Evolutionary conservation across 2,888 invertebrate species (phyloP), one percentile per base, ranked within the genome.

Genomic region (Beris chalybata): DNA sequence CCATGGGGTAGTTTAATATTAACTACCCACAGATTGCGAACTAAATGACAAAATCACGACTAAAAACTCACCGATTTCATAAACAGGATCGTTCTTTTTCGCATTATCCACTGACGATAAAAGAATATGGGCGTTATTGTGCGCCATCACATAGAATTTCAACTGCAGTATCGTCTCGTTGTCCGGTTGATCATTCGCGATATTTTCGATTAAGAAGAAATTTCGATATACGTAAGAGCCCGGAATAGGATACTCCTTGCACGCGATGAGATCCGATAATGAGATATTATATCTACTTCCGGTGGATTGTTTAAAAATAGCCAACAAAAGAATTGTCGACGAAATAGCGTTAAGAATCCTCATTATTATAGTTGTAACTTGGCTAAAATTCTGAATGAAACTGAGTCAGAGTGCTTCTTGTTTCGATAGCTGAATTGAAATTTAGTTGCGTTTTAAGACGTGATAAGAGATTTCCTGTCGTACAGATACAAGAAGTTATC

Each of bases 121-220:
- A 29, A 89, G 76, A 53, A 90, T 87, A 72, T 90, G 90, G 0
- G 89, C 90, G 75, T 90, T 88, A 75, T 86, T 88, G 0, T 82
- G 76, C 0, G 87, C 87, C 70, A 88, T 79, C 31, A 90, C 87
- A 0, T 87, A 86, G 63, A 90, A 83, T 73, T 89, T 88, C 78
- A 90, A 85, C 73, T 88, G 87, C 12, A 79, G 59, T 22, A 22
- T 22, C 0, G 74, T 71, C 68, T 79, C 77, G 22, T 73, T 72
- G 4, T 58, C 52, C 4, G 64, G 69, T 78, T 79, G 22, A 53
- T 76, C 75, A 74, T 80, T 68, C 75, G 73, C 72, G 64, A 80
- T 63, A 11, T 71, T 72, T 44, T 75, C 74, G 0, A 88, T 79
- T 32, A 77, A 77, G 73, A 86, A 89, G 74, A 85, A 88, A 0